Percentiles rank a stretch among this genome's conserved stretches.
Conservation (phyloP, 2,797 vertebrate genomes). For the Pipistrellus kuhlii region DNA sequence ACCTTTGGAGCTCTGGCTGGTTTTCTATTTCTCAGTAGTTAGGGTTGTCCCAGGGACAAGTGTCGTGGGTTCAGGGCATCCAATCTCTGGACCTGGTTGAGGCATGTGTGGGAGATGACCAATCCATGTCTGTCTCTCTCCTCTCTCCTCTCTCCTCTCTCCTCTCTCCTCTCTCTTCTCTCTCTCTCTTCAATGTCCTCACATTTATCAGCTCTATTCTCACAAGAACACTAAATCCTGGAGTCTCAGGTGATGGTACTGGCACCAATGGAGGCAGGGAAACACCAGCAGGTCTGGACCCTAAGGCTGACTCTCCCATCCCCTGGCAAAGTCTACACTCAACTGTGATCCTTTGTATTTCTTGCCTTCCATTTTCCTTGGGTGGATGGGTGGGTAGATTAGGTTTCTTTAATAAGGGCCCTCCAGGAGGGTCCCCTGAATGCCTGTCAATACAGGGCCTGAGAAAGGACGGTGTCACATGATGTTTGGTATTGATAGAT, state of each 20-base stretch:
- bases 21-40: no score
- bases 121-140: no score
- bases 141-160: no score
- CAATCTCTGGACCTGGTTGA: no score
- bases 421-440: background rate
- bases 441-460: background rate
- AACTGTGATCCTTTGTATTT: conserved; percentile 66
- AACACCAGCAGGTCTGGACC: background rate
- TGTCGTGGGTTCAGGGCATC: no score
- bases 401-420: conserved; percentile 3
- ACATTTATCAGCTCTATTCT: background rate
- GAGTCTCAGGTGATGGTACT: conserved; percentile 46
- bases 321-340: conserved; percentile 2
- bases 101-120: no score
- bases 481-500: conserved; percentile 97
- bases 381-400: conserved; percentile 36
- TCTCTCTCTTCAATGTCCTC: background rate
- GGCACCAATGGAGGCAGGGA: background rate
- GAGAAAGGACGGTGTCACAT: conserved; percentile 90
- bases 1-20: no score
- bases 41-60: no score
- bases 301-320: background rate
- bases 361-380: conserved; percentile 60
- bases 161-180: no score
- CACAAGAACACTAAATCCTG: conserved; percentile 25